phyloP scores from a whole-genome alignment of 2,797 vertebrate genomes.

The Chaetophractus vellerosus region DNA sequence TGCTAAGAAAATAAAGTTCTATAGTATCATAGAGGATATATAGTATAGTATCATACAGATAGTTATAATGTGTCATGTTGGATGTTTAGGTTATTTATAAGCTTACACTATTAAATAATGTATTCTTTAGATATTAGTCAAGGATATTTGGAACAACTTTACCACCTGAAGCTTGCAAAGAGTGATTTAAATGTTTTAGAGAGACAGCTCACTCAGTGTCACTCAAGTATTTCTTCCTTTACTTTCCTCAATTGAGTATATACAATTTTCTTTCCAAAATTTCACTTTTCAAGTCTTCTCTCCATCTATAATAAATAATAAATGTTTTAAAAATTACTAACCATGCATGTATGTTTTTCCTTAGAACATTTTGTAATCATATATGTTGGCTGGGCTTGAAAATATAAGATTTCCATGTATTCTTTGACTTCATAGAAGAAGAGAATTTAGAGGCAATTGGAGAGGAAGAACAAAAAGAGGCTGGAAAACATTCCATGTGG shows the following conservation, averaged over 20 bases:
- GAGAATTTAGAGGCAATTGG: neutral
- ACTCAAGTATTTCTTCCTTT: neutral
- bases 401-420: neutral
- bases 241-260: neutral
- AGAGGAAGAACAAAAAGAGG: neutral
- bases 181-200: conserved; percentile 9
- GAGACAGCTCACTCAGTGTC: neutral
- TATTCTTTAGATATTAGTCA: neutral
- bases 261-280: neutral
- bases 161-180: neutral
- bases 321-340: neutral
- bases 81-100: neutral
- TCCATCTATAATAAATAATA: neutral
- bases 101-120: neutral
- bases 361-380: conserved; percentile 15
- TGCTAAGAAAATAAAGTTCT: neutral
- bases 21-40: neutral
- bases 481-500: neutral
- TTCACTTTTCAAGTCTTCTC: neutral
- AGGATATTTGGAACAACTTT: neutral
- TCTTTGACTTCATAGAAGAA: neutral
- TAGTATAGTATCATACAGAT: neutral
- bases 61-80: neutral
- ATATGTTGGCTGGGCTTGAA: neutral
- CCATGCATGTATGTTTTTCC: neutral